Evolutionary conservation across 2,113 vertebrate species (phyloP).

Genomic region (Platanista minor): DNA sequence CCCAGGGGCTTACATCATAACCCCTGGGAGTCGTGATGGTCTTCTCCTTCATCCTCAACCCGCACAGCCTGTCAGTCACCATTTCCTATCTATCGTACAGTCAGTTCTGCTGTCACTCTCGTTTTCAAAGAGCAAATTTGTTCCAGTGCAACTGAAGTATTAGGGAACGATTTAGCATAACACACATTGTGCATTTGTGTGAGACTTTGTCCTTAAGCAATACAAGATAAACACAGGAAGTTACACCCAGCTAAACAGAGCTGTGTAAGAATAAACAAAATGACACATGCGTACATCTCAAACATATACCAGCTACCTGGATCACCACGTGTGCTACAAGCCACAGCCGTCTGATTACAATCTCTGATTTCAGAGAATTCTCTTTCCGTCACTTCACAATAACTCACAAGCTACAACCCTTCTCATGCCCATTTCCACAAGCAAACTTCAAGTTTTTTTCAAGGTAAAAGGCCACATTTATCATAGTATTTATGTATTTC

Average conservation of each 20-base stretch:
- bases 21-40: neutral
- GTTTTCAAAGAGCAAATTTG: neutral
- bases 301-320: neutral
- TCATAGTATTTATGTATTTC: neutral
- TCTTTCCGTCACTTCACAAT: neutral
- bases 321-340: neutral
- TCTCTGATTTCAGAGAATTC: neutral
- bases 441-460: slow-evolving; percentile 4
- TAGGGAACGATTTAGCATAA: neutral
- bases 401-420: neutral
- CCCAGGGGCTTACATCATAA: slow-evolving; percentile 1
- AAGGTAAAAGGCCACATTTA: slow-evolving; percentile 4
- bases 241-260: neutral
- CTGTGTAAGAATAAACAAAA: neutral
- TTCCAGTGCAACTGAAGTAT: neutral
- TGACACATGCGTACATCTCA: neutral
- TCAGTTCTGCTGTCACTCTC: neutral
- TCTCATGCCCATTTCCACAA: neutral
- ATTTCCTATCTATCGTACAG: neutral
- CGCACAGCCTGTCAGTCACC: neutral
- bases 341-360: neutral
- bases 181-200: neutral
- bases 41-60: neutral
- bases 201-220: neutral
- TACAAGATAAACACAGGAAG: neutral